Conservation (phyloP, 30 jellyfish, hydroid and myxozoan species). For the Aurelia coerulea region DNA sequence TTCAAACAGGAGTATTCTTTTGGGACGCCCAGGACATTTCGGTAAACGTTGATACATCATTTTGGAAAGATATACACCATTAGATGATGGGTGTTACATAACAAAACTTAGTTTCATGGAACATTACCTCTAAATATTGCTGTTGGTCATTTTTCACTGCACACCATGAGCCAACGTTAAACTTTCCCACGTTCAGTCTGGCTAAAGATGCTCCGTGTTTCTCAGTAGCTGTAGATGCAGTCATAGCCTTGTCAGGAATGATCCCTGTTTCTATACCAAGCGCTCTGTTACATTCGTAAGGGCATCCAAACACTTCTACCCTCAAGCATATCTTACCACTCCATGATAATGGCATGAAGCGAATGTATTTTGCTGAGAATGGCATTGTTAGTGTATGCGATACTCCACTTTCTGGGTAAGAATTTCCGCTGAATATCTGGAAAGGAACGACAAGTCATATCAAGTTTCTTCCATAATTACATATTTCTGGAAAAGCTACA, state of each 20-base stretch:
- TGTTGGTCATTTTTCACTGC: slow-evolving; percentile 62
- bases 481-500: too few relatives aligned
- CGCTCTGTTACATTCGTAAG: slow-evolving; percentile 76
- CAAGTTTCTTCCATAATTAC: too few relatives aligned
- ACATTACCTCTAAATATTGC: slow-evolving; percentile 80
- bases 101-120: too few relatives aligned
- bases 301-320: slow-evolving; percentile 94
- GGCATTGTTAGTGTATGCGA: slow-evolving; percentile 64
- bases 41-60: too few relatives aligned
- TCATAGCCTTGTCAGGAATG: slow-evolving; percentile 67
- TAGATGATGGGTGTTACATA: too few relatives aligned
- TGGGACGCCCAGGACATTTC: too few relatives aligned
- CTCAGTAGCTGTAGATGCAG: slow-evolving; percentile 75
- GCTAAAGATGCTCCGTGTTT: slow-evolving; percentile 61
- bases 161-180: slow-evolving; percentile 87
- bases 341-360: slow-evolving; percentile 74
- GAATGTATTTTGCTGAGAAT: slow-evolving; percentile 75
- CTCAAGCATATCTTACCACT: slow-evolving; percentile 72
- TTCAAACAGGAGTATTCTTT: too few relatives aligned
- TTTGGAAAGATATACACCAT: too few relatives aligned
- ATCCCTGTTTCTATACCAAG: slow-evolving; percentile 61
- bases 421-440: slow-evolving; percentile 71
- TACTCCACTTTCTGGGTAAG: slow-evolving; percentile 43
- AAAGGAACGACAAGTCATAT: not conserved
- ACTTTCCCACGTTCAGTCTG: slow-evolving; percentile 77